Evolutionary conservation across 2,113 vertebrate genomes (phyloP).

Genomic region (Microcebus jonahi): DNA sequence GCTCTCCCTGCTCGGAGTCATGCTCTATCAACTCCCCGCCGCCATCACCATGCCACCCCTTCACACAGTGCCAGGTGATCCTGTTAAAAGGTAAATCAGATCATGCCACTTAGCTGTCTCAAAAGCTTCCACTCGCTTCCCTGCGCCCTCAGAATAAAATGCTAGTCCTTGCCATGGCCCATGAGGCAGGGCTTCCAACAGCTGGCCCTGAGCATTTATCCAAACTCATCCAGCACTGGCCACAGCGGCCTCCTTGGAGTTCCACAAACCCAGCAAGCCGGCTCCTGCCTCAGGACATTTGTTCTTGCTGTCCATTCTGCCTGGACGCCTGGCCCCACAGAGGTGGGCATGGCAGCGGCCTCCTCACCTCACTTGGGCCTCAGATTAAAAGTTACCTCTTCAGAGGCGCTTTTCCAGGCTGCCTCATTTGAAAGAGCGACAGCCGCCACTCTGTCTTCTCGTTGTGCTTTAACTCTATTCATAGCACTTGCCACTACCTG

Average conservation of each 20-base stretch:
- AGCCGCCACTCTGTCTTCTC: neutral
- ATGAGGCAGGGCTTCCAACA: neutral
- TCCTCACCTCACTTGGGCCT: neutral
- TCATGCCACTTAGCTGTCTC: neutral
- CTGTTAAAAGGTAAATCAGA: neutral
- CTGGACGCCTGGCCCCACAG: neutral
- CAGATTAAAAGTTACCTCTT: neutral
- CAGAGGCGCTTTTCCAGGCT: neutral
- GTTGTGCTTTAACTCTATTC: neutral
- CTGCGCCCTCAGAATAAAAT: neutral
- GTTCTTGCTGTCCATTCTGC: neutral
- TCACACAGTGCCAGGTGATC: neutral
- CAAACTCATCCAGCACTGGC: neutral
- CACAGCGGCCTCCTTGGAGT: neutral
- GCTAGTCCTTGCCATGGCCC: neutral
- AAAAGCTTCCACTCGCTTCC: neutral
- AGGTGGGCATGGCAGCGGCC: neutral
- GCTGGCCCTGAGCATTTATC: neutral
- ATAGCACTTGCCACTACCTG: too few species aligned
- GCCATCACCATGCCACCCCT: neutral
- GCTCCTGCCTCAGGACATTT: neutral
- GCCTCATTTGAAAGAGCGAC: neutral
- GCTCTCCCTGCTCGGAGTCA: neutral
- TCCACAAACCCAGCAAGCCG: neutral
- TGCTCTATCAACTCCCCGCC: neutral